Conservation (phyloP, 92 coral and sea anemone genomes). For the Galaxea fascicularis region DNA sequence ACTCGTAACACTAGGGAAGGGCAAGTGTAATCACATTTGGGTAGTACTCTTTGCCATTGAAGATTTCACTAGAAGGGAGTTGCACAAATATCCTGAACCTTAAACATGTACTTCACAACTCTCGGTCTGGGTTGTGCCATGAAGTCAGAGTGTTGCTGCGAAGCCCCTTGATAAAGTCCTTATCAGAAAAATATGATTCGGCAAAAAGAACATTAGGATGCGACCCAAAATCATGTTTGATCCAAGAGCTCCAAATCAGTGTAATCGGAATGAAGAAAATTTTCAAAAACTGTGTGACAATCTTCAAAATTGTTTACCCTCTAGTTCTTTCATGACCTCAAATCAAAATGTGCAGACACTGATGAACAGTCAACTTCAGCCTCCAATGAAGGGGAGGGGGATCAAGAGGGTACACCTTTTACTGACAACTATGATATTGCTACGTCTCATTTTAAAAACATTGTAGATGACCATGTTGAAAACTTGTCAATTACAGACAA, state of each 20-base stretch:
- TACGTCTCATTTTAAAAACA: not conserved
- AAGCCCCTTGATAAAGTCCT: slow-evolving; percentile 11
- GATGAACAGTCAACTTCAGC: slow-evolving; percentile 23
- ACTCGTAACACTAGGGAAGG: too few relatives aligned
- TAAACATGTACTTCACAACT: not conserved
- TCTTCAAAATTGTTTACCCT: slow-evolving; percentile 9
- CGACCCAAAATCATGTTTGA: slow-evolving; percentile 3
- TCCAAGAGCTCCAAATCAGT: slow-evolving; percentile 12
- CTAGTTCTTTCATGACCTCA: slow-evolving; percentile 1
- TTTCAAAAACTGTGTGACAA: slow-evolving; percentile 5
- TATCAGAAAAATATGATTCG: not conserved
- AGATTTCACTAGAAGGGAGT: slow-evolving; percentile 4
- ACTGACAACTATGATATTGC: slow-evolving; percentile 11
- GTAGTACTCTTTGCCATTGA: not conserved
- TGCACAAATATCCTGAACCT: slow-evolving; percentile 3
- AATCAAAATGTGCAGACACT: not conserved
- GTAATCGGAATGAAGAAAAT: not conserved
- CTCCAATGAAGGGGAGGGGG: slow-evolving; percentile 3
- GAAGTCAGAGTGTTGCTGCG: slow-evolving; percentile 64
- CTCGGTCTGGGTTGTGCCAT: slow-evolving; percentile 51
- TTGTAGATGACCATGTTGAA: slow-evolving; percentile 32
- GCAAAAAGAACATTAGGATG: not conserved
- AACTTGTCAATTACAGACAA: slow-evolving; percentile 17
- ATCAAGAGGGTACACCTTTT: slow-evolving; percentile 15
- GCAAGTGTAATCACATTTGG: too few relatives aligned